These are phyloP conservation scores for Eupithecia subumbrata DNA, from an alignment of 2,888 invertebrate species.

Conservation along the genomic window DNA sequence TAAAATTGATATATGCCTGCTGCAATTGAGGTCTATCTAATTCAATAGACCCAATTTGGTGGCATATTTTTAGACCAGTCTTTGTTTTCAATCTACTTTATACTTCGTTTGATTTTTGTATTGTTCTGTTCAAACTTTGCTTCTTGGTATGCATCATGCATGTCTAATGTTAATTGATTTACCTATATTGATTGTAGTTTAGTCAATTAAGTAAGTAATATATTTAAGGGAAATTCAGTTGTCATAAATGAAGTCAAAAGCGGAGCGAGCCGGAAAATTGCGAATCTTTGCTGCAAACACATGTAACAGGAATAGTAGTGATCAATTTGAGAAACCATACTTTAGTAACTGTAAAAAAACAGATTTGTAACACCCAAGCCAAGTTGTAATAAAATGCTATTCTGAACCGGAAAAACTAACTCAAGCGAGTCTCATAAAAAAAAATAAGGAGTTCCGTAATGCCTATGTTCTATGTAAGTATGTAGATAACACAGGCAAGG, in stretches of 20 bases:
- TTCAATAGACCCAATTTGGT: conserved; percentile 30
- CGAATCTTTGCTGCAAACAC: background rate
- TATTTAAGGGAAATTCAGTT: too few relatives aligned
- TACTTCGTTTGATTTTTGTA: background rate
- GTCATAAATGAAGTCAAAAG: too few relatives aligned
- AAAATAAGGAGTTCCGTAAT: conserved; percentile 11
- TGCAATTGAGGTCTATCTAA: conserved; percentile 31
- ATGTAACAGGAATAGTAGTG: background rate
- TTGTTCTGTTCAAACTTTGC: background rate
- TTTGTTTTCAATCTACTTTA: background rate
- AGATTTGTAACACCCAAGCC: too few relatives aligned
- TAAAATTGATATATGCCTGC: conserved; percentile 19
- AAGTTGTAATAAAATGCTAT: background rate
- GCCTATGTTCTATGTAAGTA: background rate
- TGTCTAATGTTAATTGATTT: background rate
- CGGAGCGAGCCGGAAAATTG: background rate
- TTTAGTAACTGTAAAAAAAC: too few relatives aligned
- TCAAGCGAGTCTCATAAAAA: background rate
- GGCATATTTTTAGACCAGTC: conserved; percentile 20
- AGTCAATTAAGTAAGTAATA: background rate
- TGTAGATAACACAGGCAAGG: conserved; percentile 8
- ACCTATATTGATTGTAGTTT: background rate
- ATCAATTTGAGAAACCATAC: background rate
- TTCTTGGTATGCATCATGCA: background rate
- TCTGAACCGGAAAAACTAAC: background rate